Evolutionary conservation across 2,113 vertebrate genomes (phyloP), one percentile per base, ranked within the genome.

Genomic region (Manacus vitellinus): DNA sequence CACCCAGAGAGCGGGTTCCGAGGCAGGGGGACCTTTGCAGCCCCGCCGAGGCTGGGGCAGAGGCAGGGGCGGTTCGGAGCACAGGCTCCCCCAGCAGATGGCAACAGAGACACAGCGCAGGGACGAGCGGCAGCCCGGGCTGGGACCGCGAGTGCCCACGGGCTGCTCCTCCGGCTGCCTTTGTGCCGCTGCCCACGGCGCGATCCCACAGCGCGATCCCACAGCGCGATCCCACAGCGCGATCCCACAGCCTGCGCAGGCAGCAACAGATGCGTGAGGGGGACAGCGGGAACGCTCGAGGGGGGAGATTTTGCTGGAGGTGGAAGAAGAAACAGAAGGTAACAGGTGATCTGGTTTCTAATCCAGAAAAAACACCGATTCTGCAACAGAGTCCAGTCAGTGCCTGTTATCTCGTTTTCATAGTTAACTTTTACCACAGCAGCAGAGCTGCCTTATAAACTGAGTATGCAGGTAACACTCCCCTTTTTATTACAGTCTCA

Each of bases 81-180:
- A 61, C 55, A 5, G 22, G 16, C 37, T 56, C 56, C 70, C 31
- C 92, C 96, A 81, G 95, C 1, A 97, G 96, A 95, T 97, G 95
- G 95, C 96, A 95, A 89, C 10, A 31, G 39, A 8, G 24, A 47
- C 1, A 31, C 85, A 66, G 77, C 35, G 17, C 52, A 2, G 0
- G 25, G 0, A 6, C 0, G 2, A 9, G 66, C 66, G 2, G 4
- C 0, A 10, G 2, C 39, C 59, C 0, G 13, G 3, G 0, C 51
- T 1, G 17, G 3, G 24, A 27, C 21, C 0, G 28, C 4, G 35
- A 5, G 7, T 1, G 30, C 55, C 1, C 71, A 58, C 47, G 6
- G 0, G 22, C 18, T 44, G 3, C 3, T 67, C 8, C 3, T 14
- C 52, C 35, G 16, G 46, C 71, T 46, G 33, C 2, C 8, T 30